Base-by-base conservation (phyloP, 2,113 vertebrate genomes). In the Dermatemys mawii region DNA sequence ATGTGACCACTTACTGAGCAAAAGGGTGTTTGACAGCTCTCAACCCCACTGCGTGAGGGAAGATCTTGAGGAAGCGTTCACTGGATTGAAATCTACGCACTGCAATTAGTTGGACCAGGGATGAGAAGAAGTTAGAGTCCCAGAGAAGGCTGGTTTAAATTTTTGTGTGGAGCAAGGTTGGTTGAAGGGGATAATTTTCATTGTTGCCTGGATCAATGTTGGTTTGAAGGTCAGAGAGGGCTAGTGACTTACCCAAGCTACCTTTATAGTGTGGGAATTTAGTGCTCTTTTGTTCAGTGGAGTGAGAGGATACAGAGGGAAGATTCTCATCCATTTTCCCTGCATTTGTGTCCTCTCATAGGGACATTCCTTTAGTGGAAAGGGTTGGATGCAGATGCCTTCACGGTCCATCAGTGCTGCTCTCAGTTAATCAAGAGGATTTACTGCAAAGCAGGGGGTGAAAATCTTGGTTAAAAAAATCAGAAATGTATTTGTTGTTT, bases 111-210 rank as follows among this genome's bases (percentile, higher is more conserved):
- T 53, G 51, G 51, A 22, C 51, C 51, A 41, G 76, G 27, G 1
- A 2, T 38, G 49, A 19, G 3, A 83, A 84, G 12, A 27, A 22
- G 81, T 86, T 88, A 84, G 21, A 49, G 78, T 92, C 21, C 6
- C 50, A 92, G 87, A 79, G 76, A 78, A 92, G 92, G 57, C 38
- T 63, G 46, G 19, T 50, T 82, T 91, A 82, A 60, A 60, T 87
- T 27, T 79, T 67, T 86, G 63, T n/a, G 70, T 46, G 6, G 17
- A 27, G 73, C 13, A 44, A 51, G 51, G n/a, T 48, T 32, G 73
- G 22, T 92, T n/a, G 51, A 32, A 29, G 12, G 67, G 48, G 22
- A 12, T 57, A 16, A 11, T 6, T 81, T 91, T 9, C n/a, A 0
- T 1, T 87, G 21, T 17, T 90, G 51, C 46, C 70, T 80, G 3